Conservation (phyloP, 1,140 invertebrate species). For the Listronotus bonariensis region DNA sequence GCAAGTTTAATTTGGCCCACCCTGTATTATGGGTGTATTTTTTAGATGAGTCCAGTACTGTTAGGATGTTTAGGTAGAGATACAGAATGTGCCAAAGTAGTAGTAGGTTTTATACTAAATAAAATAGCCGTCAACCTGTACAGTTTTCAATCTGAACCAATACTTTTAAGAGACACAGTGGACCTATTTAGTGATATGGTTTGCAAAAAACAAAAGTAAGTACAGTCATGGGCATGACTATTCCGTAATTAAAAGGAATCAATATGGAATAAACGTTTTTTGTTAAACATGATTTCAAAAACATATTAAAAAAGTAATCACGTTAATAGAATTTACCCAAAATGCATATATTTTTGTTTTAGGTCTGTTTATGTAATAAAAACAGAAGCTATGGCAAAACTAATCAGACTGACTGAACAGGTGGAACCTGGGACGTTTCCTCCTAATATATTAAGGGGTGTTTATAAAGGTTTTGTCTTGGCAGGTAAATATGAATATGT, state of each 20-base stretch:
- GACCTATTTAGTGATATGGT: slow-evolving; percentile 51
- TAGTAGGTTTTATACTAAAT: slow-evolving; percentile 48
- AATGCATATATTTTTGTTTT: slow-evolving; percentile 28
- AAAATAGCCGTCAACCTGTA: slow-evolving; percentile 54
- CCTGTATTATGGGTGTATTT: too few species aligned
- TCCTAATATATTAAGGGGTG: slow-evolving; percentile 58
- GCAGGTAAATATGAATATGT: slow-evolving; percentile 54
- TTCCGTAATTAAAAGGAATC: too few species aligned
- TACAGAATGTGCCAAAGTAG: slow-evolving; percentile 51
- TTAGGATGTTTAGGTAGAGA: slow-evolving; percentile 51
- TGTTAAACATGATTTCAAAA: too few species aligned
- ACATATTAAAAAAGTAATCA: too few species aligned
- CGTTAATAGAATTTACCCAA: too few species aligned
- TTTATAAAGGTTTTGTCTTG: slow-evolving; percentile 61
- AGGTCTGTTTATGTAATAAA: slow-evolving; percentile 53
- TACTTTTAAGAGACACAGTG: slow-evolving; percentile 52
- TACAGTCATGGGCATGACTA: not conserved
- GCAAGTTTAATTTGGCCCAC: too few species aligned
- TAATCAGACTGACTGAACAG: slow-evolving; percentile 53
- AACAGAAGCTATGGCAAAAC: slow-evolving; percentile 56
- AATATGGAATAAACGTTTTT: too few species aligned
- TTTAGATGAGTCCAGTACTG: slow-evolving; percentile 51
- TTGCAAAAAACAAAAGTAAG: slow-evolving; percentile 51
- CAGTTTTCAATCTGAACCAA: slow-evolving; percentile 51
- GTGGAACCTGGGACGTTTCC: slow-evolving; percentile 57